Evolutionary conservation across 2,113 vertebrate genomes (phyloP).

Genomic region (Hucho hucho): DNA sequence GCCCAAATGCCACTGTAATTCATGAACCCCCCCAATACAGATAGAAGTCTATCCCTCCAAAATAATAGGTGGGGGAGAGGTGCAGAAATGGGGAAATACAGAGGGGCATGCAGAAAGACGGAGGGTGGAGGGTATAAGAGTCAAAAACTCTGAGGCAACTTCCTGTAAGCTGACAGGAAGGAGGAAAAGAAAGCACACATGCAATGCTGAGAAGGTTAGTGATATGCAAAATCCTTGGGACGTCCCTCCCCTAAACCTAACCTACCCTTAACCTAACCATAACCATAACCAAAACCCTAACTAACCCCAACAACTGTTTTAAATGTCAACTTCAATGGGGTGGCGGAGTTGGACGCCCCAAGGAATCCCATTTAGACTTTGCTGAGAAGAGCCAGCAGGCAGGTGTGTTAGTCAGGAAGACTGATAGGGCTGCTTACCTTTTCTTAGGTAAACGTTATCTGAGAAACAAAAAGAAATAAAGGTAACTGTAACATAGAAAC

Average conservation of each 20-base stretch:
- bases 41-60: conserved; percentile 7
- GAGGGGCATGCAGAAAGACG: conserved; percentile 42
- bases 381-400: conserved; percentile 30
- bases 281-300: too few relatives aligned
- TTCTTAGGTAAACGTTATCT: conserved; percentile 81
- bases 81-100: conserved; percentile 34
- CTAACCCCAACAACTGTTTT: too few relatives aligned
- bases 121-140: conserved; percentile 17
- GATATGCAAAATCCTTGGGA: too few relatives aligned
- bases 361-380: not conserved
- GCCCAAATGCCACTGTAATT: too few relatives aligned
- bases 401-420: conserved; percentile 48
- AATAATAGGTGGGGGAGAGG: not conserved
- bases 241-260: too few relatives aligned
- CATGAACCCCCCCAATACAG: too few relatives aligned
- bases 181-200: conserved; percentile 40
- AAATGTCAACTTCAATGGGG: too few relatives aligned
- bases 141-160: conserved; percentile 32
- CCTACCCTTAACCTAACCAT: too few relatives aligned
- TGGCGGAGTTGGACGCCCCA: too few relatives aligned
- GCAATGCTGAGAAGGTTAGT: conserved; percentile 38
- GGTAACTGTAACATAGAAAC: conserved; percentile 59
- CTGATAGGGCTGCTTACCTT: conserved; percentile 73
- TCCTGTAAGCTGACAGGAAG: conserved; percentile 34
- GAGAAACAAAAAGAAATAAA: conserved; percentile 72